Evolutionary conservation across 2,113 vertebrate species (phyloP).

Genomic region (Scopus umbretta): DNA sequence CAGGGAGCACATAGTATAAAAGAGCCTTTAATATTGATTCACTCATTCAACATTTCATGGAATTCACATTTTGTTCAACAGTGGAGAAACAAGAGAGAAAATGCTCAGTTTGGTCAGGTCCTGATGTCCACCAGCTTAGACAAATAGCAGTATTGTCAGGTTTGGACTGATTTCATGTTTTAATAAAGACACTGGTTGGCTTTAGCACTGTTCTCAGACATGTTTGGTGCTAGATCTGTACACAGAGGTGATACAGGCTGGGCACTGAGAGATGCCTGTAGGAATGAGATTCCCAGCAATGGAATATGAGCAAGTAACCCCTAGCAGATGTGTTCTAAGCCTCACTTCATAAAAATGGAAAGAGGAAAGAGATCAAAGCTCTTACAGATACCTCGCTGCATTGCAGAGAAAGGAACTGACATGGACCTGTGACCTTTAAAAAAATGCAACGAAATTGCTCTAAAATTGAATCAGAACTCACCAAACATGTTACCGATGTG

Average conservation of each 20-base stretch:
- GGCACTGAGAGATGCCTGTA: not conserved
- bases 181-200: not conserved
- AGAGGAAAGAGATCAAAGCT: not conserved
- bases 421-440: accelerated
- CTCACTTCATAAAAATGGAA: not conserved
- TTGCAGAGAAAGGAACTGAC: not conserved
- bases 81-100: not conserved
- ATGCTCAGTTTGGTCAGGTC: not conserved
- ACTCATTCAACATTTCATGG: slow-evolving; percentile 47
- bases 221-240: not conserved
- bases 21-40: slow-evolving; percentile 60
- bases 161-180: not conserved
- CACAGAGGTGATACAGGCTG: not conserved
- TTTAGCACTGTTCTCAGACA: not conserved
- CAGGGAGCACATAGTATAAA: slow-evolving; percentile 31
- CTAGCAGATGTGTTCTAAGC: not conserved
- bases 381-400: not conserved
- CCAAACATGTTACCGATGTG: slow-evolving; percentile 95
- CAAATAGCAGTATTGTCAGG: not conserved
- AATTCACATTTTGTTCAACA: slow-evolving; percentile 1
- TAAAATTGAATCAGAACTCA: slow-evolving; percentile 70
- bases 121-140: not conserved
- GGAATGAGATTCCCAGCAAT: not conserved
- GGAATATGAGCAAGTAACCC: not conserved
- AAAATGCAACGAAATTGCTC: accelerated